A percentile compares a stretch with the other conserved stretches of the same genome.
phyloP scores from a whole-genome alignment of 2,797 vertebrate species.

The Acanthopagrus latus region DNA sequence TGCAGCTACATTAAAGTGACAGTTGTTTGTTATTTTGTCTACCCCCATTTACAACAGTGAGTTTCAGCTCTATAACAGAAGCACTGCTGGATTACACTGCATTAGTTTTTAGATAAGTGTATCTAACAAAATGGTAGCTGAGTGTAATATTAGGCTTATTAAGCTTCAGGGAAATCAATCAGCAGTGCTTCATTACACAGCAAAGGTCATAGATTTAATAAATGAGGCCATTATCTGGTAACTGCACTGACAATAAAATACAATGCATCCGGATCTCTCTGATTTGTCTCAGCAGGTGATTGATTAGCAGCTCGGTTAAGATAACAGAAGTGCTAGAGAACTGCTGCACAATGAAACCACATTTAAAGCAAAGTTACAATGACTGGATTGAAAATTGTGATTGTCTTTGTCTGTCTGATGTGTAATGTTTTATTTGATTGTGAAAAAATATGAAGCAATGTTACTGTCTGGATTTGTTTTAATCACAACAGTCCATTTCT shows the following conservation, averaged over 20 bases:
- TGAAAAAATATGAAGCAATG: not conserved
- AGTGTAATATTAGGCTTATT: not conserved
- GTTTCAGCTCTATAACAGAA: not conserved
- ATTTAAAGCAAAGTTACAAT: not conserved
- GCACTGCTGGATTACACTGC: too few species aligned
- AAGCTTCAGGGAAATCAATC: not conserved
- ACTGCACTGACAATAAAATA: slow-evolving; percentile 10
- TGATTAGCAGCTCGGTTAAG: slow-evolving; percentile 8
- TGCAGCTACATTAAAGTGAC: not conserved
- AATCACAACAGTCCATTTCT: not conserved
- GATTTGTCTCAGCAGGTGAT: slow-evolving; percentile 24
- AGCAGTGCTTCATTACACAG: not conserved
- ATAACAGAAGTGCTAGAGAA: not conserved
- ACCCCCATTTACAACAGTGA: not conserved
- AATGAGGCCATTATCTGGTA: not conserved
- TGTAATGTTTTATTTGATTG: not conserved
- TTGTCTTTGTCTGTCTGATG: not conserved
- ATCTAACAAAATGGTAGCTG: not conserved
- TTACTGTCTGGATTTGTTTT: not conserved
- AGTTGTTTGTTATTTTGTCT: not conserved
- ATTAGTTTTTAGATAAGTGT: not conserved
- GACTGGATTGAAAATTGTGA: not conserved
- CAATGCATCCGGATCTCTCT: slow-evolving; percentile 14
- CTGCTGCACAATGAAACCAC: not conserved
- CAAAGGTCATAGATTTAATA: slow-evolving; percentile 10